Evolutionary conservation across 2,797 vertebrate genomes (phyloP).

Genomic region (Rhabdophis nuchalis): DNA sequence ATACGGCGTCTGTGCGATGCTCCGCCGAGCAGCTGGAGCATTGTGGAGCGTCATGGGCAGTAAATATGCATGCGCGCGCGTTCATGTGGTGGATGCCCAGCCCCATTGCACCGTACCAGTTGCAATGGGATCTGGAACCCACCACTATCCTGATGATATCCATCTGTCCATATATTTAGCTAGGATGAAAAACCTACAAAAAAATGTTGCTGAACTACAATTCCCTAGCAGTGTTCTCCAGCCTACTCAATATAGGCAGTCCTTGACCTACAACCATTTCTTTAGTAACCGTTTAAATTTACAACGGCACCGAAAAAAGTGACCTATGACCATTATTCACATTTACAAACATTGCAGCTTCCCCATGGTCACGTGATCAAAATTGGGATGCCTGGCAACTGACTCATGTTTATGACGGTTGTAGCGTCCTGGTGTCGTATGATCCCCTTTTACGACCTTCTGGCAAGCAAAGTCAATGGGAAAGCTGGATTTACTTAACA

Average conservation of each 20-base stretch:
- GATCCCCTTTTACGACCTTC: background rate
- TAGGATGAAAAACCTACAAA: background rate
- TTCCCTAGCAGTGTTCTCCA: background rate
- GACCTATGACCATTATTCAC: background rate
- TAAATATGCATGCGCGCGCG: too few relatives aligned
- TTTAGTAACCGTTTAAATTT: background rate
- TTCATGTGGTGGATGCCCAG: too few relatives aligned
- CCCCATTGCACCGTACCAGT: too few relatives aligned
- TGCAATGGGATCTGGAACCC: too few relatives aligned
- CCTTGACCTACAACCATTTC: background rate
- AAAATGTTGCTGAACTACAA: background rate
- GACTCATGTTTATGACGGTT: background rate
- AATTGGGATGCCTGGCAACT: background rate
- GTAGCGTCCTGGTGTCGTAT: background rate
- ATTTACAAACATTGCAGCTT: background rate
- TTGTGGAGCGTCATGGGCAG: too few relatives aligned
- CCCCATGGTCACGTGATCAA: background rate
- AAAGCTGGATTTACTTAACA: background rate
- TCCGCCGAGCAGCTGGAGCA: too few relatives aligned
- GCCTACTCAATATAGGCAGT: background rate
- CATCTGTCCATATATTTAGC: background rate
- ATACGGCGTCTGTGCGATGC: too few relatives aligned
- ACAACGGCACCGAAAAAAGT: background rate
- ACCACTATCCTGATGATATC: background rate
- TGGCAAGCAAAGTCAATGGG: background rate